Evolutionary conservation across 2,888 invertebrate genomes (phyloP).

Genomic region (Clanis bilineata): DNA sequence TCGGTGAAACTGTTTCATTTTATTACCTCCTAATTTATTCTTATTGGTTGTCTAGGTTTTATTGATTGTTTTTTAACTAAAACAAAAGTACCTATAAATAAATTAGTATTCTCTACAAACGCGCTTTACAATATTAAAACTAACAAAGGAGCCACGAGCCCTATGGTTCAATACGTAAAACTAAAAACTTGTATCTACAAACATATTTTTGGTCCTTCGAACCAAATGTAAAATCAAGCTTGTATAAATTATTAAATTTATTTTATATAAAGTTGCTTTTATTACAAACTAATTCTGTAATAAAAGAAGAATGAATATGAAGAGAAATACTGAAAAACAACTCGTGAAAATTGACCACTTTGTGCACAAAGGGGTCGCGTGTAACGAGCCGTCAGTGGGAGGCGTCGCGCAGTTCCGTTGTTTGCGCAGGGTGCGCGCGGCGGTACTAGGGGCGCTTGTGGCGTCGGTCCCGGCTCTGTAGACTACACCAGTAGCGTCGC

Average conservation of each 20-base stretch:
- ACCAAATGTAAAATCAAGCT: background rate
- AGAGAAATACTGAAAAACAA: background rate
- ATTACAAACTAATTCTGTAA: no score
- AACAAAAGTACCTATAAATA: background rate
- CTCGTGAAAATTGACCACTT: background rate
- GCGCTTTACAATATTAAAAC: no score
- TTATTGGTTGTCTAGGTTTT: background rate
- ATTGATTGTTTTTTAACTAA: background rate
- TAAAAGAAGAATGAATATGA: no score
- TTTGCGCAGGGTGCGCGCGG: conserved; percentile 77
- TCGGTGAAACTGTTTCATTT: background rate
- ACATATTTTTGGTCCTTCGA: background rate
- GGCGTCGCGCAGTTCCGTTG: conserved; percentile 54
- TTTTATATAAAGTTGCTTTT: no score
- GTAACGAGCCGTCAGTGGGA: conserved; percentile 46
- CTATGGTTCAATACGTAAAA: no score
- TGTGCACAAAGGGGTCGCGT: conserved; percentile 37
- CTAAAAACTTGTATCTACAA: no score
- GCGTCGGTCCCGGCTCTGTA: conserved; percentile 32
- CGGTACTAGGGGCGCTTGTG: no score
- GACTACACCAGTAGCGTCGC: conserved; percentile 68
- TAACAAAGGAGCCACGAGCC: no score
- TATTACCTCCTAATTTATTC: background rate
- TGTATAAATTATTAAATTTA: no score
- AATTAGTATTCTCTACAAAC: no score